A percentile compares a stretch with the other conserved stretches of the same genome.
These are phyloP conservation scores for Poecilia latipinna DNA, from an alignment of 2,113 vertebrate genomes.

Conservation along the genomic window DNA sequence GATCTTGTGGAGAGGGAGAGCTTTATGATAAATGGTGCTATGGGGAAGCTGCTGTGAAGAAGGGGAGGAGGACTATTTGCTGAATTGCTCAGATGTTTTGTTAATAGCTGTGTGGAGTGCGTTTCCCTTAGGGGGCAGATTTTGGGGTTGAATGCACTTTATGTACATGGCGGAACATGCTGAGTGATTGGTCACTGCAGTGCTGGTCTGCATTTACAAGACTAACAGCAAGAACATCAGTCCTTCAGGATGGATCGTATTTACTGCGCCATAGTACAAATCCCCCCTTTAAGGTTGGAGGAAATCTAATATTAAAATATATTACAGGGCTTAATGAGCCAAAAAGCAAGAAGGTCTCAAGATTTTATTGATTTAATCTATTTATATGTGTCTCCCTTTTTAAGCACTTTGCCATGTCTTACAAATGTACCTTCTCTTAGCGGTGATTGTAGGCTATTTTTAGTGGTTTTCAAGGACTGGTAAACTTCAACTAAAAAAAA, in stretches of 20 bases:
- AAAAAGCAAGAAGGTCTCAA: neutral
- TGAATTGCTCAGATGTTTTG: conserved; percentile 54
- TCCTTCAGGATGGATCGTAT: neutral
- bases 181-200: conserved; percentile 33
- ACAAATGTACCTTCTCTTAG: neutral
- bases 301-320: neutral
- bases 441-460: neutral
- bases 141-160: conserved; percentile 42
- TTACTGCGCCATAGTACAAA: neutral
- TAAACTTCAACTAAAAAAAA: neutral
- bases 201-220: neutral
- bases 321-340: neutral
- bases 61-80: conserved; percentile 35
- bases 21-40: conserved; percentile 48
- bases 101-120: conserved; percentile 36
- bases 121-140: conserved; percentile 35
- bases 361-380: neutral
- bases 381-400: neutral
- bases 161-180: conserved; percentile 25
- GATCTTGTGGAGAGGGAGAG: conserved; percentile 20
- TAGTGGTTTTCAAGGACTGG: neutral
- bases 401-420: neutral
- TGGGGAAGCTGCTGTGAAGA: conserved; percentile 29
- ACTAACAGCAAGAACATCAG: neutral
- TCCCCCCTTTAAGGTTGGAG: neutral